Evolutionary conservation across 2,113 vertebrate genomes (phyloP), one percentile per base, ranked within the genome.

Genomic region (Sinocyclocheilus rhinocerous): DNA sequence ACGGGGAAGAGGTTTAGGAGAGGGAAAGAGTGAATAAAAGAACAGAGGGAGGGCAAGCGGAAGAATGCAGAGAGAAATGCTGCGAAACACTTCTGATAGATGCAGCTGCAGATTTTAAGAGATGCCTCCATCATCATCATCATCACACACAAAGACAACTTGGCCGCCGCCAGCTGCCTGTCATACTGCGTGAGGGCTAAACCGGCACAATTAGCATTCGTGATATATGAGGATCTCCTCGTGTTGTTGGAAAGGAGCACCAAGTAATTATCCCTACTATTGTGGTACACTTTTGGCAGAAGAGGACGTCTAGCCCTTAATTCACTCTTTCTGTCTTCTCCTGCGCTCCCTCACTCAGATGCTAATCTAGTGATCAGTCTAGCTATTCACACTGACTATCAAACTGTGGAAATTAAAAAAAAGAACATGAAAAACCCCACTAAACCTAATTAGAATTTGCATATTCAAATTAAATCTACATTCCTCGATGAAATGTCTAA

Each of bases 371-470:
- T 73, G 88, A 91, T 92, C 87, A 85, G 83, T 65, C 78, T 65
- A 79, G 81, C 81, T 89, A 59, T 86, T 89, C 76, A 33, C 48
- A 67, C 65, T 73, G 81, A 50, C 82, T 84, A 79, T 57, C 52
- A 80, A 73, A 42, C 63, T 76, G 85, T 85, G 76, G 86, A 79
- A 70, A 86, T 42, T 16, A 11, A 57, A 57, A 72, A 75, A 81
- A 81, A 29, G 45, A 76, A 24, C 39, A 13, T 36, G 18, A 86
- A 55, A 87, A 48, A 84, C 76, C 87, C 61, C 84, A 70, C 67
- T 91, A 93, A 91, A 91, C 90, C 91, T 92, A 92, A 93, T 92
- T 91, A 88, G 87, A 93, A 91, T 92, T 90, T 87, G 86, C 87
- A 91, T 84, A 86, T 89, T 88, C 52, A 89, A 88, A 88, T 88